Base-by-base conservation (phyloP, 2,888 invertebrate genomes). In the Xestoiulus laeticollis region DNA sequence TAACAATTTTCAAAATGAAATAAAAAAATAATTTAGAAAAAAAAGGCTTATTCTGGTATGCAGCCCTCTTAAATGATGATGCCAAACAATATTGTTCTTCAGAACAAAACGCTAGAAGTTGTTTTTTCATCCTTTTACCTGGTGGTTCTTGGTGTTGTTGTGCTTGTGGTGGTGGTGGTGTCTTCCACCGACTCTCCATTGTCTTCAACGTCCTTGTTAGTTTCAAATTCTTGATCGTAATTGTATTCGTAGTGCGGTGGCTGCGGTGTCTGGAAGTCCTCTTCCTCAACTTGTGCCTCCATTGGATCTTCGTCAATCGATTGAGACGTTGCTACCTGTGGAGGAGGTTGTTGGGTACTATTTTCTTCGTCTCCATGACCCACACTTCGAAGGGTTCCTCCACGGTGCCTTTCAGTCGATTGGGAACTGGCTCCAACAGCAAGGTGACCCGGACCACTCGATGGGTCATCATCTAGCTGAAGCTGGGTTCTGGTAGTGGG, bases 221-320 rank as follows among this genome's bases (percentile, higher is more conserved):
- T 53, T 19, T 84, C 83, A 14, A 43, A 43, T 44, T 84, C 87
- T 43, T 87, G 53, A 22, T 87, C 44, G 32, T 87, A 59, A 44
- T 87, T 78, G 78, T 87, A 87, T n/a, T 87, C 87, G 48, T 87
- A 87, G 84, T 87, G 87, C 30, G 87, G 85, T 33, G 87, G 43
- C 53, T 87, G 86, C 8, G 26, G 87, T 14, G 87, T 87, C 32
- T 87, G 87, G 33, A 43, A 38, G n/a, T 87, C 87, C 32, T 83
- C 83, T n/a, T 87, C 85, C 26, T 32, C 87, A 48, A 44, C 87
- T 8, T 59, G 59, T 14, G 85, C 48, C 14, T 43, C 83, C 85
- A 85, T 30, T 16, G 26, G 32, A 22, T 59, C 59, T 22, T 30
- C 59, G 22, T 32, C 59, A 32, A 14, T 68, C 19, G 30, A 12